Evolutionary conservation across 2,888 invertebrate species (phyloP), one percentile per base, ranked within the genome.

Genomic region (Drosophila formosana): DNA sequence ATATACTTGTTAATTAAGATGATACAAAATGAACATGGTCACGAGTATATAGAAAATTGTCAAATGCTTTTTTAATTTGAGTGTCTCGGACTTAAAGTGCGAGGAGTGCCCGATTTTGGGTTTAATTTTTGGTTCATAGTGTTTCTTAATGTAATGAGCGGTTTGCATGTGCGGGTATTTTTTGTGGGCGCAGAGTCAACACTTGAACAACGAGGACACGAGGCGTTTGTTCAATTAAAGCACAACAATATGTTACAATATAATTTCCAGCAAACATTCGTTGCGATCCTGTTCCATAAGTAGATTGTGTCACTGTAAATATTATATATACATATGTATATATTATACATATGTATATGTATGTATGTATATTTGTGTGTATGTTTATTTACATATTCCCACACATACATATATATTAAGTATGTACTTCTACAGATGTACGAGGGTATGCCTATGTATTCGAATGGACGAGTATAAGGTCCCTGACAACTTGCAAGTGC

Each of bases 201-300:
- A 82, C 82, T 88, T 86, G 66, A 37, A 37, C 4, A 66, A 55
- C 57, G 63, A 47, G 51, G 58, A 28, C 51, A 18, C 18, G 18
- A 18, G 68, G 47, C 58, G 82, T 43, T 73, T 55, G 77, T 82
- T 88, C 80, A 85, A 88, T 88, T 77, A 88, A 83, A 77, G 88
- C 87, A 60, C 76, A n/a, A n/a, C n/a, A n/a, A n/a, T n/a, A n/a
- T n/a, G n/a, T n/a, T n/a, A n/a, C n/a, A n/a, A n/a, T n/a, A n/a
- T n/a, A n/a, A 85, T 85, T 85, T 85, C 86, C 89, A 82, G 86
- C 82, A 82, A 89, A 89, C 85, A 84, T 89, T 82, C 88, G 88
- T 85, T 34, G 9, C 32, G 32, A 5, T 56, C 7, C n/a, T 37
- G 6, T 6, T 41, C 23, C 46, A 26, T 30, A 11, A 43, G n/a